Conservation (phyloP, 2,888 invertebrate species). For the Drosophila mayaguana region DNA sequence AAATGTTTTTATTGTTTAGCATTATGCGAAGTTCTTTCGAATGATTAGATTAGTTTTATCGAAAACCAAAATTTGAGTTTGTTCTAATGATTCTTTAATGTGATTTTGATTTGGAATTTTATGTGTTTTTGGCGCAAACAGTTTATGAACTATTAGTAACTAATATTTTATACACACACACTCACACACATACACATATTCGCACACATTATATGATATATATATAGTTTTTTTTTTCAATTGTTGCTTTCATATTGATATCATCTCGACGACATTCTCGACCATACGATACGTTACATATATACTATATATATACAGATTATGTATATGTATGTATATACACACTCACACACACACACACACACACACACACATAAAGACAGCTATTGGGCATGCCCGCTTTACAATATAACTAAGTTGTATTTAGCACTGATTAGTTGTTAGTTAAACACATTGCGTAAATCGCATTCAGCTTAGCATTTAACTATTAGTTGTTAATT, state of each 20-base stretch:
- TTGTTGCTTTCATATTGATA: constrained; percentile 81
- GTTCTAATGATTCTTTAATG: constrained; percentile 20
- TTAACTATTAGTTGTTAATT: constrained; percentile 21
- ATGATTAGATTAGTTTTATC: not conserved
- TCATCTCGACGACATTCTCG: constrained; percentile 68
- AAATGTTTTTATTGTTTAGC: not conserved
- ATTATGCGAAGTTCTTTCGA: not conserved
- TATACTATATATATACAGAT: constrained; percentile 24
- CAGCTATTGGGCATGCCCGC: constrained; percentile 57
- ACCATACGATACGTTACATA: constrained; percentile 36
- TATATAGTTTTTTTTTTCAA: constrained; percentile 54
- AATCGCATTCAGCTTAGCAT: constrained; percentile 34
- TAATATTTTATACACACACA: constrained; percentile 2
- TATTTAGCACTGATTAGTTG: constrained; percentile 79
- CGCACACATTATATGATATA: constrained; percentile 34
- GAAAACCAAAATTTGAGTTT: constrained; percentile 3
- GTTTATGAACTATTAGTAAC: constrained; percentile 17
- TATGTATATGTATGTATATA: constrained; percentile 21
- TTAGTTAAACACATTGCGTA: constrained; percentile 49
- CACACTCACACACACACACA: not conserved
- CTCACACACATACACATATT: constrained; percentile 15
- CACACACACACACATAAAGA: constrained; percentile 28
- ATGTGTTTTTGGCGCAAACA: constrained; percentile 8
- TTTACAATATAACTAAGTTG: constrained; percentile 71
- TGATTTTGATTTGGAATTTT: constrained; percentile 51